Evolutionary conservation across 2,113 vertebrate species (phyloP).

Genomic region (Reinhardtius hippoglossoides): DNA sequence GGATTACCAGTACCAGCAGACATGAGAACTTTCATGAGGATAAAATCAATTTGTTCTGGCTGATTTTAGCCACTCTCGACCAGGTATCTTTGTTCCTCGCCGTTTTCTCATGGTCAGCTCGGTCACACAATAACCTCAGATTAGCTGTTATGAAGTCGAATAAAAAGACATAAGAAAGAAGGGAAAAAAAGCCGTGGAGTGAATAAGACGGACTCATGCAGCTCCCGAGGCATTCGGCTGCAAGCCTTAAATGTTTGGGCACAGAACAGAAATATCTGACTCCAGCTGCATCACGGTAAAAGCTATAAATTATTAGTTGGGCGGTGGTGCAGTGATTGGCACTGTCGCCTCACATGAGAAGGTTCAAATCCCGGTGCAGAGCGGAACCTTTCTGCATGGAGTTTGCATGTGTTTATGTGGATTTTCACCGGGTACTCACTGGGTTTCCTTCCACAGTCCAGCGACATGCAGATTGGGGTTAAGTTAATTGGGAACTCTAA

Average conservation of each 20-base stretch:
- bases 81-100: constrained; percentile 43
- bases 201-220: not conserved
- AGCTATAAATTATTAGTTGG: not conserved
- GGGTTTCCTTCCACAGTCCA: no score
- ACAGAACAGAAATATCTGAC: not conserved
- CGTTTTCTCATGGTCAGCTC: constrained; percentile 59
- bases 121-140: constrained; percentile 38
- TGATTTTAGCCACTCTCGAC: constrained; percentile 50
- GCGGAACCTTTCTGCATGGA: no score
- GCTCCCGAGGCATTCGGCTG: constrained; percentile 7
- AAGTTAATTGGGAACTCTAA: no score
- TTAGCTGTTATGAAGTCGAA: not conserved
- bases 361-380: no score
- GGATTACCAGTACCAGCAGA: constrained; percentile 74
- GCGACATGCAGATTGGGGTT: no score
- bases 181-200: not conserved
- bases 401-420: no score
- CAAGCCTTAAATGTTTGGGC: not conserved
- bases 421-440: no score
- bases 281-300: constrained; percentile 1
- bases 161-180: not conserved
- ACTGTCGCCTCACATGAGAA: no score
- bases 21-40: constrained; percentile 74
- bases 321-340: no score
- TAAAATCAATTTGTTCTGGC: constrained; percentile 77